Conservation (phyloP, 2,113 vertebrate genomes). For the Jaculus jaculus region DNA sequence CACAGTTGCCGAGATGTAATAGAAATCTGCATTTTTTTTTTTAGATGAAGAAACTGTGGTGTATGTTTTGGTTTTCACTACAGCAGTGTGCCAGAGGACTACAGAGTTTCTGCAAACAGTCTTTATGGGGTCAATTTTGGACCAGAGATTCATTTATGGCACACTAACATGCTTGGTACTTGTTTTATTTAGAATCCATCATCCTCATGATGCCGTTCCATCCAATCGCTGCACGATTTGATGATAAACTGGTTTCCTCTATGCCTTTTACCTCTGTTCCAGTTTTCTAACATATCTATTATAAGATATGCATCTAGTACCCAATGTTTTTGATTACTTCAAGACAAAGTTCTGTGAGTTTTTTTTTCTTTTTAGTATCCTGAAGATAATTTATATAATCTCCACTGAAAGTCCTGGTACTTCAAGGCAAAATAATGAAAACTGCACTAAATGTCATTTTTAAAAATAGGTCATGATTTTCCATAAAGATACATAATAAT, state of each 20-base stretch:
- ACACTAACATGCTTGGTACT: neutral
- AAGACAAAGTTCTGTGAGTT: neutral
- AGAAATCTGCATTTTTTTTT: conserved; percentile 20
- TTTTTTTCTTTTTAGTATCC: neutral
- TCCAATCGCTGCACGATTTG: neutral
- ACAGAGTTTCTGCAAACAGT: neutral
- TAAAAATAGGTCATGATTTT: neutral
- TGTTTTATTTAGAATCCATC: neutral
- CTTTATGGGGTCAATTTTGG: neutral
- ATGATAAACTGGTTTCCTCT: neutral
- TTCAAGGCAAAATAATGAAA: neutral
- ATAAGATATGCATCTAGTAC: neutral
- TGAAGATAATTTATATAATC: neutral
- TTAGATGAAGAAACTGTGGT: neutral
- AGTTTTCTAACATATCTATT: neutral
- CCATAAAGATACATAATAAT: neutral
- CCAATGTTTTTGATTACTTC: conserved; percentile 14
- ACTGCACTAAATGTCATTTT: neutral
- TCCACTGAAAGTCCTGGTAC: neutral
- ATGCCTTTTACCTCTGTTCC: neutral
- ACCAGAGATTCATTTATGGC: neutral
- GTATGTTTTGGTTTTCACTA: neutral
- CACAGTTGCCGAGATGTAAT: neutral
- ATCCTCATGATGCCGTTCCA: neutral
- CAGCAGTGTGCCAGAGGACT: neutral